phyloP scores from a whole-genome alignment of 1,140 invertebrate genomes.

The Leptinotarsa undecemlineata region DNA sequence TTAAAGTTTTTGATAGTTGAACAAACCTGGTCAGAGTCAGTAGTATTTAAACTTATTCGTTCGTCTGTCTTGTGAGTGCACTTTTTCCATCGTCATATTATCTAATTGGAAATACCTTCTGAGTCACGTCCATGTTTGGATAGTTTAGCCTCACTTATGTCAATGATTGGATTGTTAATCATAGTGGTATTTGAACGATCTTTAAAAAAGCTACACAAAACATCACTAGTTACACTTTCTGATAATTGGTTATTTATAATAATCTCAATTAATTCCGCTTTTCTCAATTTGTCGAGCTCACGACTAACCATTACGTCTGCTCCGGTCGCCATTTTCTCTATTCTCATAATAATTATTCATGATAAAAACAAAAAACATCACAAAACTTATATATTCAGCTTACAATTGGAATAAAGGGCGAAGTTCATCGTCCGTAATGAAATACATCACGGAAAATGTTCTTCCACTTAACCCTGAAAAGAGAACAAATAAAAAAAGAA shows the following conservation, averaged over 20 bases:
- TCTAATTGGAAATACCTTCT: conserved; percentile 12
- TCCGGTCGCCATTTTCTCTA: not conserved
- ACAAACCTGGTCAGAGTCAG: too few relatives aligned
- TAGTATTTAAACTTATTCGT: too few relatives aligned
- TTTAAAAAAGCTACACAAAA: conserved; percentile 10
- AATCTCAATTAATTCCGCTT: conserved; percentile 19
- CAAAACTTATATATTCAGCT: too few relatives aligned
- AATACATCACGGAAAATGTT: too few relatives aligned
- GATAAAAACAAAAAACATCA: too few relatives aligned
- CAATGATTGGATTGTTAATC: conserved; percentile 7
- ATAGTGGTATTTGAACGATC: conserved; percentile 4
- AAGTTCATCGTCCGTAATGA: too few relatives aligned
- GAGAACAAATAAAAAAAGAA: too few relatives aligned
- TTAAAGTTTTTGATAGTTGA: too few relatives aligned
- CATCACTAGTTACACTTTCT: conserved; percentile 5
- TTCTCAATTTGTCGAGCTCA: conserved; percentile 12
- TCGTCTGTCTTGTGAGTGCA: not conserved
- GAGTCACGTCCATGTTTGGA: conserved; percentile 5
- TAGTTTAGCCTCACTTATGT: conserved; percentile 5
- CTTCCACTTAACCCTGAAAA: too few relatives aligned
- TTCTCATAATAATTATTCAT: too few relatives aligned
- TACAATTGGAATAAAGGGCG: too few relatives aligned
- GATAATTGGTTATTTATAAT: conserved; percentile 16
- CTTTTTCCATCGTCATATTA: conserved; percentile 14
- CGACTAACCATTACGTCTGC: conserved; percentile 10